Evolutionary conservation across 2,888 invertebrate genomes (phyloP).

Genomic region (Eudemis profundana): DNA sequence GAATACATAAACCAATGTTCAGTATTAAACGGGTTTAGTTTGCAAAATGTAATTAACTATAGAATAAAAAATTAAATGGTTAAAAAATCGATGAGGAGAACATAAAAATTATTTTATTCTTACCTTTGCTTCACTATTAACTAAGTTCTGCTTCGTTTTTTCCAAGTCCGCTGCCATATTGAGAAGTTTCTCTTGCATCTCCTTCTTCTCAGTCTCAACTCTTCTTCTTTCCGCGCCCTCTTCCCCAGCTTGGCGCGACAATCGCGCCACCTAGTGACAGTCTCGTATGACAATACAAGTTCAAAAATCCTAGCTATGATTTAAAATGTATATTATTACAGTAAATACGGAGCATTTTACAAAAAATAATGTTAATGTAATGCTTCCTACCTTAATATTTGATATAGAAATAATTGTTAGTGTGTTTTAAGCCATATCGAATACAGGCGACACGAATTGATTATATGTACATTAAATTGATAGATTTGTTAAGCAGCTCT

Average conservation of each 20-base stretch:
- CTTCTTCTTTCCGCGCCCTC: slow-evolving; percentile 92
- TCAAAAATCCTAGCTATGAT: not conserved
- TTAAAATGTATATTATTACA: no score
- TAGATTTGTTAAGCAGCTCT: no score
- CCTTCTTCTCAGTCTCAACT: slow-evolving; percentile 88
- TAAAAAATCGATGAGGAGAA: not conserved
- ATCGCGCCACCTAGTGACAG: slow-evolving; percentile 87
- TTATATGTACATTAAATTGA: no score
- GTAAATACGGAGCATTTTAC: no score
- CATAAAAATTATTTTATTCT: slow-evolving; percentile 53
- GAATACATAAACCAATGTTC: not conserved
- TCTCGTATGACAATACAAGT: slow-evolving; percentile 51
- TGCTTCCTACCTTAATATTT: no score
- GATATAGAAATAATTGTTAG: no score
- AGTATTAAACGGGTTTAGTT: not conserved
- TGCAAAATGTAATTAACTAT: not conserved
- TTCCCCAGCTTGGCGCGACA: slow-evolving; percentile 93
- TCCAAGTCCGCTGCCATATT: slow-evolving; percentile 88
- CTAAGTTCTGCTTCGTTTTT: slow-evolving; percentile 87
- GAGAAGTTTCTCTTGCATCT: slow-evolving; percentile 87
- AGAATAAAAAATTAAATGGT: not conserved
- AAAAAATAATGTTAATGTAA: no score
- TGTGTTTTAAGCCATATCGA: no score
- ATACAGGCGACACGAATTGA: no score
- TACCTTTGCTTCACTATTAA: slow-evolving; percentile 89